Evolutionary conservation across 2,113 vertebrate species (phyloP).

Genomic region (Pandion haliaetus): DNA sequence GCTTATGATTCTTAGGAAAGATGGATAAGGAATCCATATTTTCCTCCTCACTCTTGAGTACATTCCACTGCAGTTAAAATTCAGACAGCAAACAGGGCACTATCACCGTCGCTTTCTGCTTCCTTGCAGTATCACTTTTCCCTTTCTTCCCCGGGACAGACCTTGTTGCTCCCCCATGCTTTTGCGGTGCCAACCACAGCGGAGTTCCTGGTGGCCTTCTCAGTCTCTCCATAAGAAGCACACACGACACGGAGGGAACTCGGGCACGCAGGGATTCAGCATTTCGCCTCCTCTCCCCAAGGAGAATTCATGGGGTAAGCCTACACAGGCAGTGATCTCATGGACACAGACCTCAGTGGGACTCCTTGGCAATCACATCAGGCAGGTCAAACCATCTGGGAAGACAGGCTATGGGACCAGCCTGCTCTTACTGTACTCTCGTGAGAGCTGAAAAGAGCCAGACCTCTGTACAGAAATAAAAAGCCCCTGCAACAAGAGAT

Average conservation of each 20-base stretch:
- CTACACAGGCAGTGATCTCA: background rate
- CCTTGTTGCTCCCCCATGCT: background rate
- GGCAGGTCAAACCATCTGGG: background rate
- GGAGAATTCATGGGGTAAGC: background rate
- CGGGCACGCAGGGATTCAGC: background rate
- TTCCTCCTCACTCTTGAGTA: background rate
- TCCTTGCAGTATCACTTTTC: background rate
- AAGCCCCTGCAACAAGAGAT: background rate
- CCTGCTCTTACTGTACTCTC: background rate
- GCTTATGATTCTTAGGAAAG: background rate
- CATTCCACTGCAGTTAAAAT: background rate
- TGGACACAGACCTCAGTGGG: background rate
- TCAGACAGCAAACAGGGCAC: background rate
- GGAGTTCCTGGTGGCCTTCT: background rate
- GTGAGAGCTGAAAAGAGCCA: background rate
- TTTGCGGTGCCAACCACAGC: background rate
- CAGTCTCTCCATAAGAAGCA: background rate
- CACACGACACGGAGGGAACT: fast-evolving
- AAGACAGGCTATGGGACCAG: background rate
- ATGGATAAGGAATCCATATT: background rate
- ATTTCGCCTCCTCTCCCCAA: background rate
- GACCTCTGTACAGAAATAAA: background rate
- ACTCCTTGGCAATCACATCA: background rate
- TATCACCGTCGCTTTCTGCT: background rate
- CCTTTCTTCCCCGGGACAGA: background rate